Base-by-base conservation (phyloP, 2,797 vertebrate genomes). In the Sebastes ruberrimus region DNA sequence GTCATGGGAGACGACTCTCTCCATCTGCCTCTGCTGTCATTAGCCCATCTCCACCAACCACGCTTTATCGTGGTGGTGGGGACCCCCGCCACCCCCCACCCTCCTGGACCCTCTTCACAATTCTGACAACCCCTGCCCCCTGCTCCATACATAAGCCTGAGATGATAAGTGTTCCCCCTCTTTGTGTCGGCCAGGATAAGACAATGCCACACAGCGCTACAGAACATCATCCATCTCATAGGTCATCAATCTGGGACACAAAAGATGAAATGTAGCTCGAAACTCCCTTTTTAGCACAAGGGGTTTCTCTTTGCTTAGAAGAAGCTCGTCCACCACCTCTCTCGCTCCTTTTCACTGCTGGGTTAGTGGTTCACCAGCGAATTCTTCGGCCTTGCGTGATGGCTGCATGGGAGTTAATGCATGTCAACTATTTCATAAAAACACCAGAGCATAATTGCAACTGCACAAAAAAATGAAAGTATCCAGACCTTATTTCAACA, bases 181-280 rank as follows among this genome's bases (percentile, higher is more conserved):
- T 94, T 93, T 93, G 93, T 93, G 94, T 85, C 20, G 10, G 86
- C 87, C 86, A 28, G 93, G 86, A 94, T 94, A 95, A 94, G 93
- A 96, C 94, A 95, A 95, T 95, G 85, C 92, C 89, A 90, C 92
- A 93, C 95, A 94, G 92, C 92, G 85, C 93, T 93, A 92, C 88
- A 92, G 92, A 94, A 94, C 93, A 95, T 95, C 96, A 96, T 96
- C 95, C 94, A 95, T 96, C 95, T 96, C 93, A 69, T 62, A 86
- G 87, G 84, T 91, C 93, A 96, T 96, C 94, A 93, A 95, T 96
- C 95, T 94, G 81, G 88, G 74, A 86, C 93, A 96, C 96, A 96
- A 96, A 95, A 94, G 94, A 95, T 93, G 93, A 95, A 95, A 95
- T 93, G 92, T 92, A 78, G 92, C 91, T 88, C 82, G 20, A 83